phyloP scores from a whole-genome alignment of 2,113 vertebrate species.

The Atherinomorus stipes region DNA sequence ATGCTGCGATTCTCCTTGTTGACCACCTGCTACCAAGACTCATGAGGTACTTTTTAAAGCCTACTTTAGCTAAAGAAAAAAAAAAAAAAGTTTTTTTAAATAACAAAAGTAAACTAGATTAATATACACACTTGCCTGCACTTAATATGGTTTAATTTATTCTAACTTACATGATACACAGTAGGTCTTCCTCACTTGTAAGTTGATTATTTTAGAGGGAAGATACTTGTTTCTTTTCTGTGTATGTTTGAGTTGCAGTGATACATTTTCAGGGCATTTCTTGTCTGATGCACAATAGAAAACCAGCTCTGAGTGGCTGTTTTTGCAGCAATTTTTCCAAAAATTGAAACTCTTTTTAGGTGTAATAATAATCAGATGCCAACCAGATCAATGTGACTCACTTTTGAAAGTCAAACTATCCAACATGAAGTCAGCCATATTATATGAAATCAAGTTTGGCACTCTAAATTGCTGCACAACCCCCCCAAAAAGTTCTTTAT shows the following conservation, averaged over 20 bases:
- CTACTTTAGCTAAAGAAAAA: not conserved
- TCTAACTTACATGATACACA: no score
- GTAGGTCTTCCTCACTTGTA: no score
- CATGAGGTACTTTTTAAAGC: constrained; percentile 43
- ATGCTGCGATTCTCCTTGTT: constrained; percentile 36
- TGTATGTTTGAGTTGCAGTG: no score
- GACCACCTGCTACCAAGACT: constrained; percentile 11
- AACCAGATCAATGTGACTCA: not conserved
- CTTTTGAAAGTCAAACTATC: no score
- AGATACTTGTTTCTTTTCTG: no score
- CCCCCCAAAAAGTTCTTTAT: no score
- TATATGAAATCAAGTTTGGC: not conserved
- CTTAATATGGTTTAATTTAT: no score
- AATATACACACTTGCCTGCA: not conserved
- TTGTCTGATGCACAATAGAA: not conserved
- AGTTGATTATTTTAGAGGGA: no score
- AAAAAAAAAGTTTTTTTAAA: not conserved
- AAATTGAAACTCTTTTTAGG: not conserved
- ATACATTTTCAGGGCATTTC: no score
- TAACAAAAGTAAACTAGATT: not conserved
- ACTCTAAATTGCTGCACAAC: not conserved
- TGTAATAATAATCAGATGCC: not conserved
- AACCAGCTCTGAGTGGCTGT: not conserved
- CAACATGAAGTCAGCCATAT: not conserved
- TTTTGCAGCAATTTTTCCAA: not conserved